phyloP scores from a whole-genome alignment of 1,140 invertebrate species.

The Lucilia sericata region DNA sequence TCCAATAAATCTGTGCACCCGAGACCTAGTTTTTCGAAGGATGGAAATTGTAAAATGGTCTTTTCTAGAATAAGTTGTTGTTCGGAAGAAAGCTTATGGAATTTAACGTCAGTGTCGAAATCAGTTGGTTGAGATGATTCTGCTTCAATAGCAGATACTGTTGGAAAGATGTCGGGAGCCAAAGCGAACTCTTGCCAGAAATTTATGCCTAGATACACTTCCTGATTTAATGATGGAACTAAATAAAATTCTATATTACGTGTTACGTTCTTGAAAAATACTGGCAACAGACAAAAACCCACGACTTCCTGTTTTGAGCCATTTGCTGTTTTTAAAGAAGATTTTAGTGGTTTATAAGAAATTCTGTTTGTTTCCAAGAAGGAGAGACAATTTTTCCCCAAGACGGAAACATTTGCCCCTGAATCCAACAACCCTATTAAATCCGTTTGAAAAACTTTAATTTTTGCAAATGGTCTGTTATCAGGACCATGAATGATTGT shows the following conservation, averaged over 20 bases:
- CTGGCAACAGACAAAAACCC: background rate
- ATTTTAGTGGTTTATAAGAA: background rate
- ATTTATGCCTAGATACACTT: background rate
- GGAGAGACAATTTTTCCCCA: background rate
- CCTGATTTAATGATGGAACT: background rate
- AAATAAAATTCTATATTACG: background rate
- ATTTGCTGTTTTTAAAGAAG: background rate
- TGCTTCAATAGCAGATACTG: background rate
- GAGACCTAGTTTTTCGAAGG: background rate
- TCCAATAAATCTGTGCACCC: background rate
- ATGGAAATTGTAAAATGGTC: background rate
- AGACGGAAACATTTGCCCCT: background rate
- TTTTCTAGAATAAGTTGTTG: too few species aligned
- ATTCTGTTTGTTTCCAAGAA: background rate
- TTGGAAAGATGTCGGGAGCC: background rate
- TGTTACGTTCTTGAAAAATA: background rate
- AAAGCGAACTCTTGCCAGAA: constrained; percentile 14
- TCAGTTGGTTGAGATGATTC: background rate
- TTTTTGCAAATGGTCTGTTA: background rate
- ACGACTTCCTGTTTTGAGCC: background rate
- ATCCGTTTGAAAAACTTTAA: background rate
- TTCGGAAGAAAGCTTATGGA: too few species aligned
- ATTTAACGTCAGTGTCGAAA: background rate
- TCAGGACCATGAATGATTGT: background rate
- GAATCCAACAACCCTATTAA: background rate